Percentiles rank a stretch among this genome's conserved stretches.
Evolutionary conservation across 1,140 invertebrate genomes (phyloP).

Genomic region (Diabrotica undecimpunctata): DNA sequence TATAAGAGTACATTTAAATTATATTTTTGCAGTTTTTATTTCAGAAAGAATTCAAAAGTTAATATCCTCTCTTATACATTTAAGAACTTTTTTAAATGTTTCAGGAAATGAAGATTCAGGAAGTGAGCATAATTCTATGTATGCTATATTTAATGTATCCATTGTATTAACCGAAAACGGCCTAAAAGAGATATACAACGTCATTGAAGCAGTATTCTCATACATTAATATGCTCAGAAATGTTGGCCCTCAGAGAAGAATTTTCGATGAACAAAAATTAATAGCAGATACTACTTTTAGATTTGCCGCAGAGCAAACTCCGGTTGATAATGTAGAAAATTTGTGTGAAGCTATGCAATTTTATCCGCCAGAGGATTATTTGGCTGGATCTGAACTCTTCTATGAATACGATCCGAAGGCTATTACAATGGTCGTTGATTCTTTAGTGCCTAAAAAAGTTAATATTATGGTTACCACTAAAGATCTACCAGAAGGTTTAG

Average conservation of each 20-base stretch:
- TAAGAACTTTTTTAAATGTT: background rate
- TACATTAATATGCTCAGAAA: constrained; percentile 68
- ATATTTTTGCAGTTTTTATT: too few species aligned
- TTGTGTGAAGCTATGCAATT: constrained; percentile 76
- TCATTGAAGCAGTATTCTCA: constrained; percentile 66
- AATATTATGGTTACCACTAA: constrained; percentile 70
- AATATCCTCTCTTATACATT: background rate
- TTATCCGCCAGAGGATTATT: constrained; percentile 72
- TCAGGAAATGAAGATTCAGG: constrained; percentile 69
- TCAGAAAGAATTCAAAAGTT: background rate
- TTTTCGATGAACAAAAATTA: constrained; percentile 72
- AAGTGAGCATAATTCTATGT: constrained; percentile 71
- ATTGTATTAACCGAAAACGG: constrained; percentile 79
- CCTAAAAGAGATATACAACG: constrained; percentile 63
- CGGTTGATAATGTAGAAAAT: constrained; percentile 75
- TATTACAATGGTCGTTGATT: constrained; percentile 62
- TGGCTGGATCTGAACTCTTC: constrained; percentile 70
- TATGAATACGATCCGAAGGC: constrained; percentile 76
- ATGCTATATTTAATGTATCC: constrained; percentile 69
- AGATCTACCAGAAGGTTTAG: constrained; percentile 52
- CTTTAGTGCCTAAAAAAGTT: constrained; percentile 66
- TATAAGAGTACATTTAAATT: too few species aligned
- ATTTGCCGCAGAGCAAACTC: constrained; percentile 63
- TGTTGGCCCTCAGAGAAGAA: constrained; percentile 60
- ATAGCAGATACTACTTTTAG: constrained; percentile 71